Evolutionary conservation across 2,888 invertebrate species (phyloP), one percentile per base, ranked within the genome.

Genomic region (Cremastinae sp.): DNA sequence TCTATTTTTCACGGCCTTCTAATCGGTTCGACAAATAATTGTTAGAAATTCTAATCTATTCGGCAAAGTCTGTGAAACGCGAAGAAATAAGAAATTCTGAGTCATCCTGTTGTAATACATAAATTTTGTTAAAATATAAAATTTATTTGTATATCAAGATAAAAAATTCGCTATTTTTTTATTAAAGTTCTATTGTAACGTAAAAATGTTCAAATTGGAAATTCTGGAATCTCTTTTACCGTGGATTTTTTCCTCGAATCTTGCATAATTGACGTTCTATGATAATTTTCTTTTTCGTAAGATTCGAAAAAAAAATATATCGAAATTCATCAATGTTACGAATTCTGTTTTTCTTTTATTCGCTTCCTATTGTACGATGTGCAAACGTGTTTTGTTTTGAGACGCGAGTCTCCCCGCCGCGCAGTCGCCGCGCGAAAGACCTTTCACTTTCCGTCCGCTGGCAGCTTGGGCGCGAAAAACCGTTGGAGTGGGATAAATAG

Each of bases 371-470:
- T 28, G 5, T 28, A 28, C 28, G 5, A 28, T 28, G 28, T 28
- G 28, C 2, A 28, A 28, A 28, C 28, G 28, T 5, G 14, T 45
- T 45, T 12, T 12, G 45, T 12, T n/a, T n/a, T 9, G 7, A 43
- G n/a, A 43, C 47, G 35, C 47, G 45, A 35, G 47, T 20, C 18
- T 53, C 14, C 56, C 14, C 56, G 16, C 20, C 49, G 28, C 47
- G 39, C 51, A 14, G 12, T 4, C 3, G n/a, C 51, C 8, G 16
- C 68, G 41, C 39, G 8, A 41, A 20, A 58, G 56, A 55, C 75
- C 75, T 75, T 75, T 75, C 75, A 75, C 75, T 75, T 75, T 75
- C 66, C 49, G 49, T 61, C 51, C 59, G 70, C 43, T 39, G 20
- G 43, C 55, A 58, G 37, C 20, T 49, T 16, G 20, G 7, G 22